Base-by-base conservation (phyloP, 2,113 vertebrate genomes). In the Myiopsitta monachus region DNA sequence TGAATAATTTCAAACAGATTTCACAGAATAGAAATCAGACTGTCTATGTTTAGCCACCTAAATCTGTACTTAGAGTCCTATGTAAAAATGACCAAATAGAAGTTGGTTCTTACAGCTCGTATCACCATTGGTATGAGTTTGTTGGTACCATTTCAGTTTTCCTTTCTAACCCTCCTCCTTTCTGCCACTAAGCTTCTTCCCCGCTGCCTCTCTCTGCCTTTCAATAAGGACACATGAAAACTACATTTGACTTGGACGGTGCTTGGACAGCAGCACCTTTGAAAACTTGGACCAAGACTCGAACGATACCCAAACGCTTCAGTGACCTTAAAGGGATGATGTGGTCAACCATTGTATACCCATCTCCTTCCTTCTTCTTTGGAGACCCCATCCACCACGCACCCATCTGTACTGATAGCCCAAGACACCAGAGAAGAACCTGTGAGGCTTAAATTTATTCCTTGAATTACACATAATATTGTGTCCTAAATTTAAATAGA, bases 1-100 rank as follows among this genome's bases (percentile, higher is more conserved):
- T 57, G 83, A 91, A 91, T 89, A 87, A 93, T 79, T 94, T 95
- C 88, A 67, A 88, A 79, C 44, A 46, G 69, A 36, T 94, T 81
- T 84, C 86, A 91, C 73, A 76, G 39, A 91, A 86, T 72, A 95
- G 86, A 14, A 41, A 76, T 44, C 74, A 49, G 57, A 57, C 69
- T 76, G 46, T 21, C 95, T 94, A 89, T 89, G 85, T 91, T 93
- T 89, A 96, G 83, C 90, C 41, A 66, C 46, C 8, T 16, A 75
- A 79, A 73, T 46, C 66, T 92, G 64, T 82, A 76, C 69, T 92
- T 87, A 79, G 78, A 92, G 33, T 73, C 64, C 46, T 41, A 55
- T 1, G 1, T 75, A 57, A 75, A 94, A 93, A 87, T 22, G 30
- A 28, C 59, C 75, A 66, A 33, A 72, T 51, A 27, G 38, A 47